Evolutionary conservation across 2,113 vertebrate species (phyloP).

Genomic region (Oenanthe melanoleuca): DNA sequence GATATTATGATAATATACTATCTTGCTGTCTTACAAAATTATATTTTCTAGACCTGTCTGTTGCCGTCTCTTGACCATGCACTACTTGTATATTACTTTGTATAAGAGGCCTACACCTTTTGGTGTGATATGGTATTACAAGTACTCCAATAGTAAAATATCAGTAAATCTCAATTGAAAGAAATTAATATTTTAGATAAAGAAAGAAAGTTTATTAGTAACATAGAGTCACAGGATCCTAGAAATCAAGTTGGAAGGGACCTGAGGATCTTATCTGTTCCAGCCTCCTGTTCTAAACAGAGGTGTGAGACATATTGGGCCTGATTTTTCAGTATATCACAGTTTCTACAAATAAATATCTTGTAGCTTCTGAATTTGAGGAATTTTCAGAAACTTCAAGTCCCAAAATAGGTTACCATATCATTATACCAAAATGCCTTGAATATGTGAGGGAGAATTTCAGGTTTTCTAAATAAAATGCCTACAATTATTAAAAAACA

Average conservation of each 20-base stretch:
- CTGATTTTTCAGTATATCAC: not conserved
- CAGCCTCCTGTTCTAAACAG: not conserved
- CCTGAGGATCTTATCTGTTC: not conserved
- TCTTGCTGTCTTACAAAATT: not conserved
- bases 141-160: not conserved
- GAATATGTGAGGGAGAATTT: slow-evolving; percentile 7
- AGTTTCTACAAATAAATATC: not conserved
- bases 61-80: not conserved
- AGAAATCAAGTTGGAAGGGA: not conserved
- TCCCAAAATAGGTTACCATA: slow-evolving; percentile 35
- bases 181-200: not conserved
- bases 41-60: not conserved
- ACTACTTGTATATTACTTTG: not conserved
- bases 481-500: slow-evolving; percentile 37
- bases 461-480: slow-evolving; percentile 34
- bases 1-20: too few species aligned
- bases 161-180: not conserved
- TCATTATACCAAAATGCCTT: slow-evolving; percentile 39
- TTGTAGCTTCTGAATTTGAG: not conserved
- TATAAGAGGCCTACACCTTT: not conserved
- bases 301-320: rapidly evolving
- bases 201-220: not conserved
- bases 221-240: rapidly evolving
- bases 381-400: not conserved
- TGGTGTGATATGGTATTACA: not conserved